These are phyloP conservation scores for Batillaria attramentaria DNA, from an alignment of 1,140 invertebrate species.

Conservation along the genomic window DNA sequence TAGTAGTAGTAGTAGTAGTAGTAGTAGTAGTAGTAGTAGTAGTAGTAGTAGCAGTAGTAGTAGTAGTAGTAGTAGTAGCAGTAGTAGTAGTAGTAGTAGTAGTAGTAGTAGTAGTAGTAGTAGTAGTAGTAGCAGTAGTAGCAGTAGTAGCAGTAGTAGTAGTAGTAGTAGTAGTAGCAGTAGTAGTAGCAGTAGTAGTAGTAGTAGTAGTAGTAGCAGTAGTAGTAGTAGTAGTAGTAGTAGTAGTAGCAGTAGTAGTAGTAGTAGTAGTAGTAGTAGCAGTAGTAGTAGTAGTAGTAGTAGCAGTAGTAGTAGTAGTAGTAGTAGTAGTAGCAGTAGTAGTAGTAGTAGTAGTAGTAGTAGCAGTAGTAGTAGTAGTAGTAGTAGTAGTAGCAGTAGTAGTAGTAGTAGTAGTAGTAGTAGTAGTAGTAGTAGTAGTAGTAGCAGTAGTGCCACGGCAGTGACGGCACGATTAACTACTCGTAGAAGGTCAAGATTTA, in stretches of 20 bases:
- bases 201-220: conserved; percentile 23
- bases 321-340: conserved; percentile 20
- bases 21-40: conserved; percentile 25
- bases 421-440: conserved; percentile 25
- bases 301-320: conserved; percentile 19
- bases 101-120: conserved; percentile 32
- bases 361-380: conserved; percentile 23
- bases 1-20: background rate
- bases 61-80: conserved; percentile 31
- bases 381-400: conserved; percentile 23
- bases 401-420: conserved; percentile 25
- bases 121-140: conserved; percentile 29
- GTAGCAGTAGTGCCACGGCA: conserved; percentile 14
- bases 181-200: conserved; percentile 21
- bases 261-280: conserved; percentile 23
- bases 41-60: conserved; percentile 24
- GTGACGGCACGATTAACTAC: too few species aligned
- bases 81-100: conserved; percentile 32
- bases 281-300: conserved; percentile 25
- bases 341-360: conserved; percentile 25
- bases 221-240: conserved; percentile 25
- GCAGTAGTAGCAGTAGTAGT: conserved; percentile 9
- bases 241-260: conserved; percentile 23
- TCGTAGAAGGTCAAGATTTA: too few species aligned
- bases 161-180: conserved; percentile 3